Conservation (phyloP, 2,888 invertebrate species). For the Mechanitis messenoides region DNA sequence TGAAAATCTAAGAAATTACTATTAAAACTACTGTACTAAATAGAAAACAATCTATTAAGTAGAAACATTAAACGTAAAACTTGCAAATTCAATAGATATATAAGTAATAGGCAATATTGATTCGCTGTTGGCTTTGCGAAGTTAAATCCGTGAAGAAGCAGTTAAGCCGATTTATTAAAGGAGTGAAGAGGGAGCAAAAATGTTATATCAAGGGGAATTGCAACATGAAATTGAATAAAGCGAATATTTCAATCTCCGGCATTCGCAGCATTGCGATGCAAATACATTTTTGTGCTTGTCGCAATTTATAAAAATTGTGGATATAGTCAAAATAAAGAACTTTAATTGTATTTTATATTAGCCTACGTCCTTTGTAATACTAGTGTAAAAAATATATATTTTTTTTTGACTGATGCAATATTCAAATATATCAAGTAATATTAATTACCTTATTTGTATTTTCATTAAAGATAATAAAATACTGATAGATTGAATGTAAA, state of each 20-base stretch:
- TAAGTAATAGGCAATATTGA: neutral
- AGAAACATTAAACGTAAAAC: too few species aligned
- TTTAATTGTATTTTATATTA: too few species aligned
- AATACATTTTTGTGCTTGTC: neutral
- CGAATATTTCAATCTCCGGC: conserved; percentile 33
- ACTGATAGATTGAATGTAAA: too few species aligned
- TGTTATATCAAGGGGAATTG: conserved; percentile 36
- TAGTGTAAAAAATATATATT: too few species aligned
- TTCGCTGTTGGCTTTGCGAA: conserved; percentile 11
- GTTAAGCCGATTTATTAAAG: conserved; percentile 53
- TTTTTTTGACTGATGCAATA: too few species aligned
- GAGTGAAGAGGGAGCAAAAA: conserved; percentile 12
- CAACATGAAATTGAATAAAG: conserved; percentile 44
- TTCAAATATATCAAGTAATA: too few species aligned
- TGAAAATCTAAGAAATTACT: too few species aligned
- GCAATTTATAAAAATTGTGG: neutral
- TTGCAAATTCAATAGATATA: neutral
- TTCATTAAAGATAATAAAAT: too few species aligned
- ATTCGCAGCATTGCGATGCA: neutral
- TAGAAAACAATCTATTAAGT: too few species aligned
- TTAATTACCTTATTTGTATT: too few species aligned
- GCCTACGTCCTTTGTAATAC: too few species aligned
- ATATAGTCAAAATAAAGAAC: neutral
- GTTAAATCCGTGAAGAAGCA: conserved; percentile 22
- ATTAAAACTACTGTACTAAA: too few species aligned